Conservation (phyloP, 2,113 vertebrate species). For the Puntigrus tetrazona region DNA sequence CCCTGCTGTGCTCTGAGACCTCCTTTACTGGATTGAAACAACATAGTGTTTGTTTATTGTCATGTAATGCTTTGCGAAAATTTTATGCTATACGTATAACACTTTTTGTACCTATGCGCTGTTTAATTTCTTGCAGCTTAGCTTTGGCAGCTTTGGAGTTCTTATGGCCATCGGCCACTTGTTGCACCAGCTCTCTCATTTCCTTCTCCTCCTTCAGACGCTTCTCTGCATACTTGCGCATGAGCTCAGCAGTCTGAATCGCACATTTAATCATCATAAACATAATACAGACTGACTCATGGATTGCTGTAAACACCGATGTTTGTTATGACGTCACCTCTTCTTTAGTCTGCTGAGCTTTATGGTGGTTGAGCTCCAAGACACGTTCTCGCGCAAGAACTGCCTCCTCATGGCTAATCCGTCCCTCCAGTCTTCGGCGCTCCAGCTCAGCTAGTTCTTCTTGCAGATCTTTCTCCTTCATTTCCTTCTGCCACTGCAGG, state of each 20-base stretch:
- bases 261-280: constrained; percentile 21
- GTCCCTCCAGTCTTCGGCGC: constrained; percentile 76
- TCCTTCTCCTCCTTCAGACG: constrained; percentile 78
- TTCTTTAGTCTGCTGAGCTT: constrained; percentile 79
- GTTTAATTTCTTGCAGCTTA: constrained; percentile 81
- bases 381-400: constrained; percentile 76
- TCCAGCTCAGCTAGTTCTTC: constrained; percentile 74
- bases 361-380: constrained; percentile 79
- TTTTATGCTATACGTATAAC: background rate
- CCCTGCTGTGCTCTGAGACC: constrained; percentile 78
- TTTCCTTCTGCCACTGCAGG: constrained; percentile 85
- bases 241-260: constrained; percentile 77
- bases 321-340: constrained; percentile 73
- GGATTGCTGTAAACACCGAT: background rate
- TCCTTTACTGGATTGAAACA: constrained; percentile 79
- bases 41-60: background rate
- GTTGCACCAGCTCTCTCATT: constrained; percentile 80
- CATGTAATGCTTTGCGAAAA: background rate
- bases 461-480: constrained; percentile 78
- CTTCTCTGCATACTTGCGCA: constrained; percentile 74
- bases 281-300: constrained; percentile 7
- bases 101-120: constrained; percentile 77
- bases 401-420: constrained; percentile 82
- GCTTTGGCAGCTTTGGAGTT: constrained; percentile 79
- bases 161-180: constrained; percentile 82